Evolutionary conservation across 1,140 invertebrate genomes (phyloP).

Genomic region (Ganaspis sp.): DNA sequence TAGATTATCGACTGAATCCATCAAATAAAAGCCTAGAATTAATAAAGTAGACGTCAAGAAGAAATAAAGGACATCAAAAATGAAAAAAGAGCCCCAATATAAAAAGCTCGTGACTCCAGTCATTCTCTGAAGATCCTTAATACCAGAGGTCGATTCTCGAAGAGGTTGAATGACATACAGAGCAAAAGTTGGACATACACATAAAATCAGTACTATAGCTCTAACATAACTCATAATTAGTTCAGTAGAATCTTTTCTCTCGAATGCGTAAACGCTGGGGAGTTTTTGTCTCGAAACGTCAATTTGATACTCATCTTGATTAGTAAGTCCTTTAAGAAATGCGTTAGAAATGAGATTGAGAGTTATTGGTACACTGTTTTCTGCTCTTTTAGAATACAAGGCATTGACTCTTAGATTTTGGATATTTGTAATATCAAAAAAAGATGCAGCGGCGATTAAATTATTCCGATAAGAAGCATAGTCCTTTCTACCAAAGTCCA

Average conservation of each 20-base stretch:
- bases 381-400: constrained; percentile 66
- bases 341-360: constrained; percentile 68
- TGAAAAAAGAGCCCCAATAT: constrained; percentile 80
- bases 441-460: constrained; percentile 61
- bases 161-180: constrained; percentile 70
- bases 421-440: constrained; percentile 64
- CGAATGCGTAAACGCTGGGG: constrained; percentile 54
- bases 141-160: constrained; percentile 69
- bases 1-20: constrained; percentile 58
- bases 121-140: constrained; percentile 84
- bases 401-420: constrained; percentile 56
- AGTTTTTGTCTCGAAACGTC: constrained; percentile 60
- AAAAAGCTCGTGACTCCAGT: constrained; percentile 78
- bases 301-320: constrained; percentile 63
- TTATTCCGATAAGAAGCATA: constrained; percentile 65
- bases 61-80: constrained; percentile 79
- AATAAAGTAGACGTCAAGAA: constrained; percentile 57
- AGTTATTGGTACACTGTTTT: constrained; percentile 68
- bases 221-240: constrained; percentile 43
- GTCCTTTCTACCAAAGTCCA: constrained; percentile 55
- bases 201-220: constrained; percentile 55
- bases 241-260: constrained; percentile 12
- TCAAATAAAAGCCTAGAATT: constrained; percentile 44
- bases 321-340: constrained; percentile 62
- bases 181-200: constrained; percentile 58